Evolutionary conservation across 2,888 invertebrate species (phyloP).

Genomic region (Blera fallax): DNA sequence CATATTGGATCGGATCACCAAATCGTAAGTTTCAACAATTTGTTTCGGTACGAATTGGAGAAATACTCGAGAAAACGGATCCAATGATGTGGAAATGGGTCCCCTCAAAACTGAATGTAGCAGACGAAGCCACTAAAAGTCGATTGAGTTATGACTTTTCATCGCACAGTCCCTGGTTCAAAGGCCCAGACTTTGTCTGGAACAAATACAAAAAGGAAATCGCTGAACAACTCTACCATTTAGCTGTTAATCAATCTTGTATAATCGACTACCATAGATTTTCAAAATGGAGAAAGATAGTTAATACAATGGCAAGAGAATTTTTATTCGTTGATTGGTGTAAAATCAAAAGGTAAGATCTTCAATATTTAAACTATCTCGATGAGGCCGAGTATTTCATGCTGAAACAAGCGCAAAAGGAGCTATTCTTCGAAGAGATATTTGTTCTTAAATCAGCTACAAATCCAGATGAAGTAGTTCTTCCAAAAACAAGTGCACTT

Average conservation of each 20-base stretch:
- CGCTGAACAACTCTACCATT: background rate
- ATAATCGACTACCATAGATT: background rate
- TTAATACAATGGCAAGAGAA: background rate
- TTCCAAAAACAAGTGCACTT: background rate
- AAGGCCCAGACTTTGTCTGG: background rate
- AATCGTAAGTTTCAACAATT: constrained; percentile 10
- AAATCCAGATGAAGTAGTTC: background rate
- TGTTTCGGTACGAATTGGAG: constrained; percentile 22
- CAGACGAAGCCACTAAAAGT: background rate
- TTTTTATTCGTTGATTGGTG: background rate
- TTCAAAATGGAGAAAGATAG: background rate
- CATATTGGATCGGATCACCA: background rate
- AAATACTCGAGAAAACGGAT: constrained; percentile 73
- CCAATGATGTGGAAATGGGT: constrained; percentile 64
- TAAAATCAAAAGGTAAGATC: background rate
- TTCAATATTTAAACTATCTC: background rate
- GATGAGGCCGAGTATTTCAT: no score
- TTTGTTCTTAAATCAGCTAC: background rate
- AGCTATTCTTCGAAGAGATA: background rate
- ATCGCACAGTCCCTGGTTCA: background rate
- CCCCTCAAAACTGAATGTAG: constrained; percentile 54
- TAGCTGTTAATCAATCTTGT: background rate
- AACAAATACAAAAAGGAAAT: background rate
- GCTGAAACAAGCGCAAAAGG: background rate
- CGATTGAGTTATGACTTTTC: background rate